Evolutionary conservation across 2,113 vertebrate species (phyloP).

Genomic region (Turnix velox): DNA sequence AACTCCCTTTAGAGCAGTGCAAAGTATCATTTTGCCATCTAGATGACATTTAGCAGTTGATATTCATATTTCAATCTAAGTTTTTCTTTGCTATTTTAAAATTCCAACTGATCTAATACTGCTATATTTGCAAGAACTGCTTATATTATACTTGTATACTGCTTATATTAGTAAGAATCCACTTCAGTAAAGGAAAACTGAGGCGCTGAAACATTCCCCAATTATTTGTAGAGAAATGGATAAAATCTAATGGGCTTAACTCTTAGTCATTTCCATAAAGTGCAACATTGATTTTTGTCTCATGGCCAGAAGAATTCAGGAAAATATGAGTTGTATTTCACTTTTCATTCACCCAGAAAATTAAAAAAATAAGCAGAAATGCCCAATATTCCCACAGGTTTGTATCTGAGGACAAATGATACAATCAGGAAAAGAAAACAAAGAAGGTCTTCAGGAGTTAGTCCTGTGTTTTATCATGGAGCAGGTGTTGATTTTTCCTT

Average conservation of each 20-base stretch:
- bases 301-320: not conserved
- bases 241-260: not conserved
- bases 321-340: not conserved
- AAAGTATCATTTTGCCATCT: not conserved
- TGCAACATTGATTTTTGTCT: not conserved
- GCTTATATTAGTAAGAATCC: not conserved
- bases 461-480: not conserved
- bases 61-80: not conserved
- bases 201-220: not conserved
- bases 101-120: not conserved
- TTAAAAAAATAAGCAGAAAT: not conserved
- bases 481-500: not conserved
- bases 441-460: not conserved
- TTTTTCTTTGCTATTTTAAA: not conserved
- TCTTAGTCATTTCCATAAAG: not conserved
- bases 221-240: not conserved
- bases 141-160: too few species aligned
- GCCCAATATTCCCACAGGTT: not conserved
- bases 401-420: not conserved
- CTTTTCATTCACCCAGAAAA: not conserved
- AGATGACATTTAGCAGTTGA: not conserved
- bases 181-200: not conserved
- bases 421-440: not conserved
- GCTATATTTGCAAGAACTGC: too few species aligned
- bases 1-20: not conserved